Base-by-base conservation (phyloP, 2,888 invertebrate species). In the Drepanosiphum platanoidis region DNA sequence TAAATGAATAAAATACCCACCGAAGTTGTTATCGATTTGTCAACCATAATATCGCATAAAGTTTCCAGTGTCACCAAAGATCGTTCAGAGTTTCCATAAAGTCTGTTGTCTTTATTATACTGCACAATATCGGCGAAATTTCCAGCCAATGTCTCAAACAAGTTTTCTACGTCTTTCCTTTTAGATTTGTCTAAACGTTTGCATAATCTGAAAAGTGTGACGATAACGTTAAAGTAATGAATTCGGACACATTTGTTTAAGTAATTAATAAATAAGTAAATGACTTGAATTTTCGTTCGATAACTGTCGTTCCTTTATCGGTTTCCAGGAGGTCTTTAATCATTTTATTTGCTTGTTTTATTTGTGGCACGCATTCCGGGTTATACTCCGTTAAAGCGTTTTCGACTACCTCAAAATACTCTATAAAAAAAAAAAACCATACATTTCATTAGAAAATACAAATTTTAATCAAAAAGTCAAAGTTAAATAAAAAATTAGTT, bases 111-210 rank as follows among this genome's bases (percentile, higher is more conserved):
- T 89, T 95, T 95, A 77, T 98, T 97, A 89, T 98, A 98, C 89
- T 98, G 98, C 0, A 98, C 97, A 66, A 97, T 92, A 66, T 94
- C 96, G 79, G 96, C 97, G 90, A 98, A 96, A 90, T 95, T 95
- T 71, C 94, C 93, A 0, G 97, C 95, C 68, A 98, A 90, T n/a
- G 92, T 92, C 89, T 94, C 94, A 89, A 93, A 96, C 86, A 98
- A 93, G 89, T 94, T 97, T 1, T 94, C 92, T 22, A 96, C 92
- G 88, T 96, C 95, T 66, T 93, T 90, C 3, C 87, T 87, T 87
- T 92, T 92, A 0, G 91, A 89, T n/a, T 92, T 90, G 87, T 93
- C 92, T 78, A 96, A 91, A 0, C 94, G 93, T 88, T 94, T 92
- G 88, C 97, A 97, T 5, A 96, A 92, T 88, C 94, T 94, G 89